Evolutionary conservation across 1,140 invertebrate genomes (phyloP).

Genomic region (Diorhabda elongata): DNA sequence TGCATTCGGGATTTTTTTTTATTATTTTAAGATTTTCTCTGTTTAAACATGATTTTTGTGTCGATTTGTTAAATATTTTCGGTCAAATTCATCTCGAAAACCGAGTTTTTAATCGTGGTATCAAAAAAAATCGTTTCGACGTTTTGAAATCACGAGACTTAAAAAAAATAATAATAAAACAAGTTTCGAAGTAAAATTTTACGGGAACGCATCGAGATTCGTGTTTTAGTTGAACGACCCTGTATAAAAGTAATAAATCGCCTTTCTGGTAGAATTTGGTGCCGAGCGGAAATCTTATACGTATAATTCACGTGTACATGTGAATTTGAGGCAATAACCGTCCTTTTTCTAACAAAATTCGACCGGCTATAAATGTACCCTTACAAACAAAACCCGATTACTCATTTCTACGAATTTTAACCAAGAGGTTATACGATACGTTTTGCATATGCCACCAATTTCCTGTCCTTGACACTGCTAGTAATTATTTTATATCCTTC

Average conservation of each 20-base stretch:
- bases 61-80: too few relatives aligned
- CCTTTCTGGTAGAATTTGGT: neutral
- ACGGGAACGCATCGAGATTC: too few relatives aligned
- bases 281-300: slow-evolving; percentile 3
- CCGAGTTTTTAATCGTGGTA: too few relatives aligned
- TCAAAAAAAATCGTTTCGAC: too few relatives aligned
- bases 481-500: neutral
- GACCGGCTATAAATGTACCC: slow-evolving; percentile 1
- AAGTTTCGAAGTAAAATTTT: too few relatives aligned
- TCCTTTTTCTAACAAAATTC: neutral
- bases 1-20: too few relatives aligned
- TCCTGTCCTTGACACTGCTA: slow-evolving; percentile 7
- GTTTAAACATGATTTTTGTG: too few relatives aligned
- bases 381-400: neutral
- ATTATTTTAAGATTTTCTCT: too few relatives aligned
- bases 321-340: neutral
- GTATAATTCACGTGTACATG: neutral
- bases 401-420: neutral
- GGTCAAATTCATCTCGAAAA: too few relatives aligned
- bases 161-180: too few relatives aligned
- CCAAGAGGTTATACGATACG: slow-evolving; percentile 6
- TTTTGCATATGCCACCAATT: slow-evolving; percentile 10
- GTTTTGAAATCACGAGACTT: too few relatives aligned
- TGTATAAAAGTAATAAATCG: neutral
- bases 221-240: too few relatives aligned